Conservation (phyloP, 2,888 invertebrate species). For the Caenorhabditis sinica region DNA sequence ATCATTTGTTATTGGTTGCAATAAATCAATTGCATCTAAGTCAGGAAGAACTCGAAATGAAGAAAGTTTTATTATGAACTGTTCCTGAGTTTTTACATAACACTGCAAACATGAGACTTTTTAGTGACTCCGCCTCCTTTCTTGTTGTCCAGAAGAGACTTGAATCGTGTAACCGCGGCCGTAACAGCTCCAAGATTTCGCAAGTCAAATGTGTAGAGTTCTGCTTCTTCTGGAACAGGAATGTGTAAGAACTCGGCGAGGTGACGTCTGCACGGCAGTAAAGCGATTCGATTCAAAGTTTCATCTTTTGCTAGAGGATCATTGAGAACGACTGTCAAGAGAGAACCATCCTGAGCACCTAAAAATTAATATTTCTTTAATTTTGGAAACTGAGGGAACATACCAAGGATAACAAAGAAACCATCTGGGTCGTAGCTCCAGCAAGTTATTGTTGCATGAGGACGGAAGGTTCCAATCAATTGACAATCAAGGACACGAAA, state of each 20-base stretch:
- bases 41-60: constrained; percentile 33
- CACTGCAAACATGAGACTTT: constrained; percentile 71
- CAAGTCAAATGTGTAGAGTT: constrained; percentile 75
- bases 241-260: constrained; percentile 80
- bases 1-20: constrained; percentile 26
- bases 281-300: constrained; percentile 69
- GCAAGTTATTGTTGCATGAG: constrained; percentile 79
- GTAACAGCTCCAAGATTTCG: constrained; percentile 79
- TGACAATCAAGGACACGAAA: constrained; percentile 93
- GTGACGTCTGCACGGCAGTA: constrained; percentile 75
- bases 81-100: constrained; percentile 50
- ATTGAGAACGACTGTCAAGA: constrained; percentile 76
- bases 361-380: neutral
- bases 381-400: neutral
- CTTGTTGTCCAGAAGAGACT: constrained; percentile 64
- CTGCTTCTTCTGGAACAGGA: constrained; percentile 70
- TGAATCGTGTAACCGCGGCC: constrained; percentile 79
- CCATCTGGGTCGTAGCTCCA: constrained; percentile 79
- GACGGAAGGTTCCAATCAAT: constrained; percentile 93
- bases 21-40: constrained; percentile 19
- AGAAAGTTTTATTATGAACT: constrained; percentile 26
- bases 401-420: constrained; percentile 75
- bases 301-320: constrained; percentile 70
- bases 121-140: constrained; percentile 66
- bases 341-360: constrained; percentile 80